These are phyloP conservation scores for Apodemia mormo DNA, from an alignment of 2,888 invertebrate species.

Conservation along the genomic window DNA sequence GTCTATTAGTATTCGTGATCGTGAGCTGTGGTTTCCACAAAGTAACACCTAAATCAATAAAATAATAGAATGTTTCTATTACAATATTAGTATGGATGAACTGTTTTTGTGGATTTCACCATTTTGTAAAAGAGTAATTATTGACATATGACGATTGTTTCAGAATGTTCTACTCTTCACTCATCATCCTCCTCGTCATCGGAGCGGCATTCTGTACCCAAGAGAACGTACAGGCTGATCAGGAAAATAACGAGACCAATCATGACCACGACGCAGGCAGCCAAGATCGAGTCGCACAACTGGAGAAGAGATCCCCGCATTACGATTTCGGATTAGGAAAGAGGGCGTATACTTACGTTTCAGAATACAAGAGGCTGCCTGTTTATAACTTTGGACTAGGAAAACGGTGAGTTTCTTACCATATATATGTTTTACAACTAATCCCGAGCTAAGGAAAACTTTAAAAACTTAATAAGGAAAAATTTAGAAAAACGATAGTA, in stretches of 20 bases:
- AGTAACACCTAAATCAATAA: too few relatives aligned
- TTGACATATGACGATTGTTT: constrained; percentile 41
- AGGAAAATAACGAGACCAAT: constrained; percentile 54
- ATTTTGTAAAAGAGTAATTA: too few relatives aligned
- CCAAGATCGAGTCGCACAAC: constrained; percentile 41
- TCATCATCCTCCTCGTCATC: constrained; percentile 58
- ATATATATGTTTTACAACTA: too few relatives aligned
- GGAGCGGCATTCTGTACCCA: constrained; percentile 63
- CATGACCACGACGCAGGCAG: constrained; percentile 44
- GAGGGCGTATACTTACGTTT: constrained; percentile 82
- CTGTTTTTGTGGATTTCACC: too few relatives aligned
- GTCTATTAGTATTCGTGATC: too few relatives aligned
- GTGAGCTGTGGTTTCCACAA: too few relatives aligned
- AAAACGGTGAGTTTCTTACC: constrained; percentile 60
- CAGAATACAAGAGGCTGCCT: constrained; percentile 83
- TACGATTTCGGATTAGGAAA: constrained; percentile 81
- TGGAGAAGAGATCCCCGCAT: constrained; percentile 75
- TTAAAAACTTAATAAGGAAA: too few relatives aligned
- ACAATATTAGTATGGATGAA: too few relatives aligned
- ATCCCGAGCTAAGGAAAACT: too few relatives aligned
- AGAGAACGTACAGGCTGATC: constrained; percentile 56
- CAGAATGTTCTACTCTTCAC: constrained; percentile 66
- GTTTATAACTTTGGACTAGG: constrained; percentile 83
- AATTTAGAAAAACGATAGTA: too few relatives aligned
- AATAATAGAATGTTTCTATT: too few relatives aligned